Evolutionary conservation across 2,113 vertebrate species (phyloP), one percentile per base, ranked within the genome.

Genomic region (Abramis brama): DNA sequence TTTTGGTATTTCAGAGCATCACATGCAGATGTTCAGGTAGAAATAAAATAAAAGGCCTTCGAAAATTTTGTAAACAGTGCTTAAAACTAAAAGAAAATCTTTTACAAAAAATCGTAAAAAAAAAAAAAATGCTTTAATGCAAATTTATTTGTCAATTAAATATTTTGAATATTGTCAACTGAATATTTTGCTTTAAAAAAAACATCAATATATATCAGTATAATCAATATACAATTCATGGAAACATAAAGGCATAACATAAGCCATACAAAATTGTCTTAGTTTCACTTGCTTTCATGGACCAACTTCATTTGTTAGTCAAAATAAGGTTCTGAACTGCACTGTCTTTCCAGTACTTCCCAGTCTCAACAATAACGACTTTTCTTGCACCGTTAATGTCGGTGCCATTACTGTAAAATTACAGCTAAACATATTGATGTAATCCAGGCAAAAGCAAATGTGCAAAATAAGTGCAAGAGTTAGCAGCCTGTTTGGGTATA

Each of bases 401-500:
- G 0, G 36, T 36, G 50, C 30, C 52, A n/a, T 33, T 77, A 50
- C 23, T 84, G 74, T n/a, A 39, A 45, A 71, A 70, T 19, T 36
- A 70, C 15, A 52, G 27, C 27, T 17, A 33, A 52, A 15, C 17
- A n/a, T 64, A 68, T n/a, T 52, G 39, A 79, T 76, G 36, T 80
- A 62, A 85, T 80, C n/a, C 83, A 70, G 36, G 55, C 50, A 59
- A 74, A 85, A 52, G 79, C 71, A 81, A 70, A 80, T 89, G 88
- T 87, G 86, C 88, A 89, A 89, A 86, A 60, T 47, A 87, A 86
- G 66, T 76, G 80, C 75, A 86, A 76, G 70, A 84, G 75, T 71
- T 89, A 89, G 86, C 86, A 89, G 88, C 86, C 75, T 86, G 84
- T 83, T 57, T 74, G 82, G 10, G 30, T 64, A 76, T 86, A 84